These are phyloP conservation scores for Catamblyrhynchus diadema DNA, from an alignment of 2,797 vertebrate genomes.

Conservation along the genomic window DNA sequence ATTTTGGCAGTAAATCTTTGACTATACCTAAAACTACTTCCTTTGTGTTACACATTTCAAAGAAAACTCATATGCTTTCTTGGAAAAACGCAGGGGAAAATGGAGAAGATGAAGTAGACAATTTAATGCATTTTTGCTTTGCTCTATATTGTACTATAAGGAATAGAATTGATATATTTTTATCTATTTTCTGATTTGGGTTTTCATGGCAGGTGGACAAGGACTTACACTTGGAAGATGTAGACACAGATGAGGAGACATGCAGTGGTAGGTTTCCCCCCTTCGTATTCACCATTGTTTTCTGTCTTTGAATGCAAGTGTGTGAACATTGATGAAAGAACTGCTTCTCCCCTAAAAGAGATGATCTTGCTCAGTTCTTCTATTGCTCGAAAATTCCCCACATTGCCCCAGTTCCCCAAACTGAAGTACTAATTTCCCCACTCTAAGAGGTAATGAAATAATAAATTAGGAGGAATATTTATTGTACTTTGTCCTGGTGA, in stretches of 20 bases:
- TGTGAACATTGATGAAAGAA: background rate
- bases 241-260: slow-evolving; percentile 30
- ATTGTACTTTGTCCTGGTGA: background rate
- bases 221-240: slow-evolving; percentile 58
- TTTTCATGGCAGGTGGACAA: slow-evolving; percentile 64
- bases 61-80: background rate
- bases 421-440: background rate
- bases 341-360: background rate
- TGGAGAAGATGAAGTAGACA: background rate
- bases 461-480: background rate
- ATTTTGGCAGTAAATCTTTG: background rate
- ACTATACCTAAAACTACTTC: background rate
- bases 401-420: background rate
- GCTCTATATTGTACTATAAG: background rate
- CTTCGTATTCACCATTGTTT: background rate
- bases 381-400: background rate
- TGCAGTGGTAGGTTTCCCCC: slow-evolving; percentile 8
- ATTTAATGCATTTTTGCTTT: background rate
- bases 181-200: background rate
- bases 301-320: background rate
- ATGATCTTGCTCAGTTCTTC: background rate
- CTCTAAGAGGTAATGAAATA: background rate
- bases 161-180: background rate
- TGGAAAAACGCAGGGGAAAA: background rate
- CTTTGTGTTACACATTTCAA: background rate